Conservation (phyloP, 2,797 vertebrate genomes). For the Micromesistius poutassou region DNA sequence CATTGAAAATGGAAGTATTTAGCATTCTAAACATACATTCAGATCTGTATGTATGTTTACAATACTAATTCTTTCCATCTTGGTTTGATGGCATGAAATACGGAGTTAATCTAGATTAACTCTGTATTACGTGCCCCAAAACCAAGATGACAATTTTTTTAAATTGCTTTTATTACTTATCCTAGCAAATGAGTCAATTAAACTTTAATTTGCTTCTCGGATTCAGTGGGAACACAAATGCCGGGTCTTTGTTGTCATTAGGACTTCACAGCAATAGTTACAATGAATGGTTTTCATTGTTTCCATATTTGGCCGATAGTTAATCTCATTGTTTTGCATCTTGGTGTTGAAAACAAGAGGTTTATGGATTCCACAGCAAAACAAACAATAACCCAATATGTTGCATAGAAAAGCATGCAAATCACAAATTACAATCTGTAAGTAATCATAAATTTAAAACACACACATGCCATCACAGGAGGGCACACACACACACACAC, state of each 20-base stretch:
- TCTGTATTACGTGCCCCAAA: background rate
- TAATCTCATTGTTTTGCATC: conserved; percentile 28
- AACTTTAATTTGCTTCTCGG: conserved; percentile 49
- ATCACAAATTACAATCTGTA: background rate
- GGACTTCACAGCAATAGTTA: conserved; percentile 39
- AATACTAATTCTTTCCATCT: no score
- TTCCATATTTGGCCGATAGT: conserved; percentile 26
- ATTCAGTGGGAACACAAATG: conserved; percentile 32
- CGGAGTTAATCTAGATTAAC: background rate
- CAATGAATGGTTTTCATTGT: conserved; percentile 48
- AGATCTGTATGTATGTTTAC: background rate
- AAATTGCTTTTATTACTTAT: conserved; percentile 50
- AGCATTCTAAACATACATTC: background rate
- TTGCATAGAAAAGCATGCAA: background rate
- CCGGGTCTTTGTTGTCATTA: conserved; percentile 14
- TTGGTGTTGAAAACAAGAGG: background rate
- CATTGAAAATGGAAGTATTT: background rate
- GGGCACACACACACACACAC: no score
- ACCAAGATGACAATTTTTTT: conserved; percentile 1
- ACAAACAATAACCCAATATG: background rate
- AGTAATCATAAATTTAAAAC: background rate
- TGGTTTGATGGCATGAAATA: background rate
- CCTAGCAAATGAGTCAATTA: conserved; percentile 66
- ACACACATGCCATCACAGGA: no score
- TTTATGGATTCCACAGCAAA: conserved; percentile 1